phyloP scores from a whole-genome alignment of 2,888 invertebrate species.

The Andrena trimmerana region DNA sequence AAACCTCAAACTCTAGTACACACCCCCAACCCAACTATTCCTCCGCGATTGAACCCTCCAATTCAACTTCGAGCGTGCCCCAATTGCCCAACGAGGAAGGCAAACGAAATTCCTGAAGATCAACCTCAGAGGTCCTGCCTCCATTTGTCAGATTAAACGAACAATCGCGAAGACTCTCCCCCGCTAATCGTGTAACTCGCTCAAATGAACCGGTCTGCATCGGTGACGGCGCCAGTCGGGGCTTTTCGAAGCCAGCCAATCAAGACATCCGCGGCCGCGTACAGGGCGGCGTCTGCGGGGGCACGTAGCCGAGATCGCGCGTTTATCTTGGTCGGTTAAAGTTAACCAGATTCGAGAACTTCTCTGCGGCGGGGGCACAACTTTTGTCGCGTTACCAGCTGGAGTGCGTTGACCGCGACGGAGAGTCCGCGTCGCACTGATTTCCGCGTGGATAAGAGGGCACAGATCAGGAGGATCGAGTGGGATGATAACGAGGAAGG shows the following conservation, averaged over 20 bases:
- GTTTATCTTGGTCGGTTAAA: constrained; percentile 51
- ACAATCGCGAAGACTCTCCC: constrained; percentile 47
- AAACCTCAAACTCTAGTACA: too few species aligned
- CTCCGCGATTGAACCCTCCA: not conserved
- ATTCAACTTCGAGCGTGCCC: not conserved
- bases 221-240: constrained; percentile 46
- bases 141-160: constrained; percentile 55
- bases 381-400: not conserved
- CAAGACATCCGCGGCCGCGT: constrained; percentile 44
- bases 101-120: constrained; percentile 4
- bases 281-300: not conserved
- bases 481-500: constrained; percentile 24
- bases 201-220: constrained; percentile 57
- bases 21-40: not conserved
- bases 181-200: constrained; percentile 69
- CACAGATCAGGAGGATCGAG: constrained; percentile 1
- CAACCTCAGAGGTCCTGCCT: constrained; percentile 26
- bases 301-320: constrained; percentile 27
- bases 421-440: not conserved
- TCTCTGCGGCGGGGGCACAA: not conserved
- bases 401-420: constrained; percentile 1
- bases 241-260: constrained; percentile 75
- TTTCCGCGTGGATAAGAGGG: constrained; percentile 18
- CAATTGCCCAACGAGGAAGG: constrained; percentile 49
- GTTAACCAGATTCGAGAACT: constrained; percentile 31